Conservation (phyloP, 2,113 vertebrate genomes). For the Myxocyprinus asiaticus region DNA sequence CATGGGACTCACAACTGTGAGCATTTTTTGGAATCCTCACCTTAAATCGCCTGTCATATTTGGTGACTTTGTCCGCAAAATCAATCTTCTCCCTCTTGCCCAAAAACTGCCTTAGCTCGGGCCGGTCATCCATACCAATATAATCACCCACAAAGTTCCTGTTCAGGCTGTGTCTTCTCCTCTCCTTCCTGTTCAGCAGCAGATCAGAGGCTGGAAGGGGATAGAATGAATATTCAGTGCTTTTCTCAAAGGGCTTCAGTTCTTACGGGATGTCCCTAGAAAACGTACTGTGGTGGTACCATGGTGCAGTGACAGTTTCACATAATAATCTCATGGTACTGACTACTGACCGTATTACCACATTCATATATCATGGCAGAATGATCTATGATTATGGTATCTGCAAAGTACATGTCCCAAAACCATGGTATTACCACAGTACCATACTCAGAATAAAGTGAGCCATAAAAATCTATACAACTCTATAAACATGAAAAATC, state of each 20-base stretch:
- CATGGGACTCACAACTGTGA: neutral
- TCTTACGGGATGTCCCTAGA: neutral
- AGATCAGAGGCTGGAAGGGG: constrained; percentile 85
- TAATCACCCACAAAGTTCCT: constrained; percentile 97
- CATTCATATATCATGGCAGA: no score
- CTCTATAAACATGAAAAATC: neutral
- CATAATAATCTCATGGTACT: no score
- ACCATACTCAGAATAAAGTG: neutral
- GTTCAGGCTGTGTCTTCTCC: constrained; percentile 93
- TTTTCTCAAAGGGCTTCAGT: neutral
- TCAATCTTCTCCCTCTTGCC: constrained; percentile 95
- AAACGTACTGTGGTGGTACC: no score
- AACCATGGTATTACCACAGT: neutral
- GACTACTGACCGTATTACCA: no score
- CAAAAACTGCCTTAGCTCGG: constrained; percentile 92
- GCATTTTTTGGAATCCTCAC: constrained; percentile 64
- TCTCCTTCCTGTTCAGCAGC: constrained; percentile 92
- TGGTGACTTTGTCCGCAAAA: constrained; percentile 92
- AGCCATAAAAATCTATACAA: neutral
- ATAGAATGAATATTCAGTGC: neutral
- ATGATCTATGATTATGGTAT: no score
- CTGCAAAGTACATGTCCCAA: no score
- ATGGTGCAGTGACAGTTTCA: no score
- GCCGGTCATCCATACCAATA: constrained; percentile 93
- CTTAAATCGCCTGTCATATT: constrained; percentile 94